Percentiles rank a stretch among this genome's conserved stretches.
phyloP scores from a whole-genome alignment of 2,113 vertebrate species.

The Cardinalis cardinalis region DNA sequence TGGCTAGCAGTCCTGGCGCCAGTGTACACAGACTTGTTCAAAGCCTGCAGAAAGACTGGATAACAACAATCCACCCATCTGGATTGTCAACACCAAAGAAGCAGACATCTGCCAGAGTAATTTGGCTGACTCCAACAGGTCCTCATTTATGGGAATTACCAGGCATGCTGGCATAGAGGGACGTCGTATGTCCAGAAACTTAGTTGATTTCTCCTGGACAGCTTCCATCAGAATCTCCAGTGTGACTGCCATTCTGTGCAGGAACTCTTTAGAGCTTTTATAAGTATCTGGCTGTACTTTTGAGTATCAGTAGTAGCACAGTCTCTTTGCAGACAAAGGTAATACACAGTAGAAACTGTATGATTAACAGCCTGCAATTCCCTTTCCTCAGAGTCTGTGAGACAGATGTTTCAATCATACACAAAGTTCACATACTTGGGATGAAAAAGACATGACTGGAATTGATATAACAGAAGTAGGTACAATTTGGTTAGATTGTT shows the following conservation, averaged over 20 bases:
- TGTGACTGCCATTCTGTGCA: background rate
- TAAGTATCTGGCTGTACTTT: background rate
- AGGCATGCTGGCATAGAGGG: background rate
- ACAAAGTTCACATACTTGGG: background rate
- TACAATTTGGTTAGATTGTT: background rate
- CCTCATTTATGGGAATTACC: constrained; percentile 19
- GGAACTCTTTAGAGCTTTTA: background rate
- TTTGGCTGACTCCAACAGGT: background rate
- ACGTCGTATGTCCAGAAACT: background rate
- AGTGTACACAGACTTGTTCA: background rate
- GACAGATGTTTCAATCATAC: background rate
- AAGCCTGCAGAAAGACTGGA: constrained; percentile 1
- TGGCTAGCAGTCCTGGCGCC: fast-evolving
- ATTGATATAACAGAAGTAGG: background rate
- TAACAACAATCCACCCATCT: background rate
- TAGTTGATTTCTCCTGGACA: constrained; percentile 15
- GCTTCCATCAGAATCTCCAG: constrained; percentile 1
- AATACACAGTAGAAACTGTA: background rate
- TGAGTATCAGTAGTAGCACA: background rate
- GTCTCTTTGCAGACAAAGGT: background rate
- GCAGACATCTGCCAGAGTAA: constrained; percentile 8
- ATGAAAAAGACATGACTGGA: background rate
- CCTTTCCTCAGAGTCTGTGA: background rate
- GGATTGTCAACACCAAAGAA: background rate
- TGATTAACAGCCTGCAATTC: background rate